Percentiles rank a stretch among this genome's conserved stretches.
phyloP scores from a whole-genome alignment of 2,888 invertebrate species.

The Diaphora mendica region DNA sequence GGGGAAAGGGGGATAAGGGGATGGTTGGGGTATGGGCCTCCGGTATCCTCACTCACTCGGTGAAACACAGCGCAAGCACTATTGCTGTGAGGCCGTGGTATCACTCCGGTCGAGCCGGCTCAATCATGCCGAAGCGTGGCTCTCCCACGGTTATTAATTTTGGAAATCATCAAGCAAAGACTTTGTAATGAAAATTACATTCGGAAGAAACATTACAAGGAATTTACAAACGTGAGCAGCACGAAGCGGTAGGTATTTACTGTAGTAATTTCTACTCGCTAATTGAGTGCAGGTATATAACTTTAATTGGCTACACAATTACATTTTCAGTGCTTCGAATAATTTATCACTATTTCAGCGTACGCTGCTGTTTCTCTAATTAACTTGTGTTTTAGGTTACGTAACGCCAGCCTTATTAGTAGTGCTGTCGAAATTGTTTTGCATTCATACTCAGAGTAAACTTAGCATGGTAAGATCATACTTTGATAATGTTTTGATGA shows the following conservation, averaged over 20 bases:
- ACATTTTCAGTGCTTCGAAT: constrained; percentile 10
- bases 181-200: background rate
- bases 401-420: background rate
- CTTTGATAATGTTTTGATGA: background rate
- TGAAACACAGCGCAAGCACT: no score
- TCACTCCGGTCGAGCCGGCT: no score
- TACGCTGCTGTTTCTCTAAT: constrained; percentile 13
- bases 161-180: background rate
- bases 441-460: background rate
- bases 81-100: no score
- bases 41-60: no score
- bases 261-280: constrained; percentile 6
- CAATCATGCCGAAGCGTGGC: no score
- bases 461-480: background rate
- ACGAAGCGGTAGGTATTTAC: constrained; percentile 1
- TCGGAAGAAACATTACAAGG: background rate
- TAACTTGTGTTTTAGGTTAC: constrained; percentile 13
- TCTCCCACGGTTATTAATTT: no score
- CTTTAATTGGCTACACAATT: constrained; percentile 16
- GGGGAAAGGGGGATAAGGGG: no score
- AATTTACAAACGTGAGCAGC: background rate
- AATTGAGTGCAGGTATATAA: constrained; percentile 14
- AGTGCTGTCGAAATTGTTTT: background rate
- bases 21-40: no score
- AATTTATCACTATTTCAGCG: constrained; percentile 10